Base-by-base conservation (phyloP, 35 echinoderm and acorn worm species). In the Lytechinus pictus region DNA sequence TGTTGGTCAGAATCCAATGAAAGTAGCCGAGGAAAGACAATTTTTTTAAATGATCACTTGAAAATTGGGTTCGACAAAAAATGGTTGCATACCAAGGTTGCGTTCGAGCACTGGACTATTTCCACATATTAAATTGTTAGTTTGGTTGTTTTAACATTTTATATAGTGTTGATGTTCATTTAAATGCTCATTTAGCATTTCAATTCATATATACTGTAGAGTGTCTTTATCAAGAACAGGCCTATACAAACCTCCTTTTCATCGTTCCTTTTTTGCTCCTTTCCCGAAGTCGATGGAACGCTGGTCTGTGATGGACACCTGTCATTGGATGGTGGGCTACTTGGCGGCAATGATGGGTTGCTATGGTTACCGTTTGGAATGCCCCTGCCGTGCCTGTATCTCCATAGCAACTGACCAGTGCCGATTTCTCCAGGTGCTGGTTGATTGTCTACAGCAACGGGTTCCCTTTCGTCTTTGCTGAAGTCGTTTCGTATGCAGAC, bases 401-500 rank as follows among this genome's bases (percentile, higher is more conserved):
- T 16, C 66, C 66, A 79, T 24, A 79, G 7, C 16, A 79, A 79
- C n/a, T 79, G 66, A 7, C 66, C 66, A 16, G 66, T 24, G 66
- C 66, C 66, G 66, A 79, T n/a, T n/a, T 79, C 66, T 6, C 66
- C 66, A 79, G 19, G 66, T 24, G 19, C n/a, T 79, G 66, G 19
- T 79, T 79, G 66, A 79, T 24, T n/a, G n/a, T 79, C n/a, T 24
- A 44, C 33, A 44, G 21, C 19, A 19, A 24, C 66, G 8, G 66
- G 2, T 79, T 79, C 66, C n/a, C 3, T 79, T 79, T 79, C 66
- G 19, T 79, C 14, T 24, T 79, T 79, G 66, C 16, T 24, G 66
- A 79, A 79, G 66, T 79, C 6, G 66, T n/a, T n/a, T 7, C 66
- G 55, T 19, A 93, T 54, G 92, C 28, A 93, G 92, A 57, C 92